Base-by-base conservation (phyloP, 2,113 vertebrate species). In the Ivindomyrus marchei region DNA sequence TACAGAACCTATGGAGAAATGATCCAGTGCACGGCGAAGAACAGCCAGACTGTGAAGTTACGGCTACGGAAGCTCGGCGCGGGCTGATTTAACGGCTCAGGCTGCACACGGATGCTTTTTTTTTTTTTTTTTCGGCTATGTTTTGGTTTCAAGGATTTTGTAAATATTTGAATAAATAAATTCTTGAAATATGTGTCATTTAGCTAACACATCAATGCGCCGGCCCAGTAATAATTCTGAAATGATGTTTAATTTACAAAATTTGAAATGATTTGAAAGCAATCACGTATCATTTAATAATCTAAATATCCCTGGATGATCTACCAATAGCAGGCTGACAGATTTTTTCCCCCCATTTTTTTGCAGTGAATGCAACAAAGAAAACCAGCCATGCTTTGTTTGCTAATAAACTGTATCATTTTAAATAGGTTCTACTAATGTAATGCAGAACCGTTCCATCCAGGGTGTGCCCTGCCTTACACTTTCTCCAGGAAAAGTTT, bases 1-100 rank as follows among this genome's bases (percentile, higher is more conserved):
- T 93, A 90, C 91, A 90, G 90, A 85, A 91, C 70, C 88, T 36
- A 89, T 53, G 70, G 27, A 80, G 88, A 83, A 89, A 89, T 83
- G 70, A 36, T 49, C 45, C 88, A 11, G 4, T 52, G 21, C 31
- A 13, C 70, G 31, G 4, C 10, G 31, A 80, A 50, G 7, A 83
- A 19, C 31, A 52, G 66, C 13, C 88, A 83, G 70, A 52, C 70
- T 39, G 31, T 50, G 70, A 89, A 49, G 62, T 49, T 89, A 21
- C 52, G 10, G 50, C 47, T 89, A 36, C 19, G 46, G 27, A 21
- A 83, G 70, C 24, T 17, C 70, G 10, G 85, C 49, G 11, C 49
- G 4, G 24, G 39, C 42, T 85, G 83, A 85, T 85, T 85, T 85
- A 83, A 47, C 19, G 24, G 83, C 45, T 85, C 8, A 85, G 80